Base-by-base conservation (phyloP, 2,888 invertebrate genomes). In the Mycogona germanica region DNA sequence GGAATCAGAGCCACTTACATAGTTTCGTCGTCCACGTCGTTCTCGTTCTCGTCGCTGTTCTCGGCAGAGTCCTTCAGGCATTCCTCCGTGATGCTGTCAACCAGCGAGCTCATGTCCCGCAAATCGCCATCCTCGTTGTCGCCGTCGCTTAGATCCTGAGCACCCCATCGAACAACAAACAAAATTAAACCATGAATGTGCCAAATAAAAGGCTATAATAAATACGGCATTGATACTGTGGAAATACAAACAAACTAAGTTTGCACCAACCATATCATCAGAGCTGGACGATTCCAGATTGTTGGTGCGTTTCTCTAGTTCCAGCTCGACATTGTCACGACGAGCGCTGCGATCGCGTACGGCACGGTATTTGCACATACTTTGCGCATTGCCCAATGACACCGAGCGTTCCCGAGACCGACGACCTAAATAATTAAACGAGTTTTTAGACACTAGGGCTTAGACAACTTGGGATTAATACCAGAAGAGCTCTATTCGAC, bases 1-100 rank as follows among this genome's bases (percentile, higher is more conserved):
- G 5, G 6, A 5, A 2, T 12, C 25, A 21, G 21, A n/a, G n/a
- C n/a, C n/a, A n/a, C 70, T 59, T 61, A 70, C 70, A 87, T 85
- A 2, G 85, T 84, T 70, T 87, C 86, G 60, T 86, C 82, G 66
- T 88, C 87, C 0, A 86, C 82, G 65, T 87, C 87, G 12, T 45
- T 45, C 67, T 88, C 88, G 65, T 87, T 87, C 67, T 88, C 88
- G 65, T 87, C 87, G 62, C 64, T 66, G 55, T 64, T 66, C 53
- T 64, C 64, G 23, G 63, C 65, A 26, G 61, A 60, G 17, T 62
- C 58, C 5, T 61, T 55, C 2, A 57, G 47, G 32, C 49, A 52
- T 23, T 56, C 54, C 49, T 41, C 53, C 7, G 42, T 37, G 6
- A 21, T n/a, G 38, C 51, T 51, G 21, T 51, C 51, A 3, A 47